Conservation (phyloP, 1,140 invertebrate genomes). For the Chrysoperla carnea region DNA sequence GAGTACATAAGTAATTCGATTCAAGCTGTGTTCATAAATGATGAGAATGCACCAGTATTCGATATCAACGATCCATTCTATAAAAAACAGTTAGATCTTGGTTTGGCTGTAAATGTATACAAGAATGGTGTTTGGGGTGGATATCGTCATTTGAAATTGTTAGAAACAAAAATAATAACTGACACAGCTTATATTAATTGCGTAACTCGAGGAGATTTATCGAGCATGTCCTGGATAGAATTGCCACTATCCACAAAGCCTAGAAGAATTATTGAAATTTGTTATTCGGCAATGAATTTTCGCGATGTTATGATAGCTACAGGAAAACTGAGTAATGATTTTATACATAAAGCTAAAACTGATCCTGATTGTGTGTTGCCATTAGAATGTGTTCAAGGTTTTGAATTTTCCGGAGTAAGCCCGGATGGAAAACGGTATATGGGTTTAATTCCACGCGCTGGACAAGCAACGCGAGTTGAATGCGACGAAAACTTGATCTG, state of each 20-base stretch:
- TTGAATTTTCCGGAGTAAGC: conserved; percentile 47
- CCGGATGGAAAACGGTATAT: not conserved
- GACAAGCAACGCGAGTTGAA: no score
- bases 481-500: conserved; percentile 18
- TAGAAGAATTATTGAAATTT: conserved; percentile 15
- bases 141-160: conserved; percentile 37
- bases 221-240: not conserved
- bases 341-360: conserved; percentile 30
- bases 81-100: conserved; percentile 40
- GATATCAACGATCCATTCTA: conserved; percentile 41
- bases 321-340: conserved; percentile 47
- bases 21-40: conserved; percentile 41
- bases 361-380: conserved; percentile 35
- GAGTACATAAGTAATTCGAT: conserved; percentile 36
- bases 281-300: conserved; percentile 56
- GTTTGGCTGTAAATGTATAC: conserved; percentile 66
- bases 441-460: no score
- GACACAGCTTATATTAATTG: no score
- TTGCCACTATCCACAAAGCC: conserved; percentile 17
- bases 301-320: conserved; percentile 62
- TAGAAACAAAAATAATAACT: no score
- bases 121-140: conserved; percentile 61
- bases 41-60: conserved; percentile 43
- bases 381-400: conserved; percentile 43
- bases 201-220: no score